A percentile compares a stretch with the other conserved stretches of the same genome.
Conservation (phyloP, 1,140 invertebrate species). For the Zaprionus gabonicus region DNA sequence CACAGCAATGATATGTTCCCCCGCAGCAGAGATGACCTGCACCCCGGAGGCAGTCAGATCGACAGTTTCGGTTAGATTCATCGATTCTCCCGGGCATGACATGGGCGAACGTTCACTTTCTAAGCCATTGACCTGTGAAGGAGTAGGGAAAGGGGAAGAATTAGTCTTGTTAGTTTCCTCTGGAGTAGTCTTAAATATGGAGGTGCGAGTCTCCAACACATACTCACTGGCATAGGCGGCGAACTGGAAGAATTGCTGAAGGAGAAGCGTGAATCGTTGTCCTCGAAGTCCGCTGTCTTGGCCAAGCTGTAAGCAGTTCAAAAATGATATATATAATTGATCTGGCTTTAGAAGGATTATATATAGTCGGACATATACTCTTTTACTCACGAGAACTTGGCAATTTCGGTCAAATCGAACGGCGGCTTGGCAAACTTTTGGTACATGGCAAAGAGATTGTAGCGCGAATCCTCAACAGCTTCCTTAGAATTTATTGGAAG, state of each 20-base stretch:
- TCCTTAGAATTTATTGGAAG: slow-evolving; percentile 58
- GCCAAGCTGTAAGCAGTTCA: slow-evolving; percentile 38
- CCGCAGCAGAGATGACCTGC: slow-evolving; percentile 92
- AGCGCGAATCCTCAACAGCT: slow-evolving; percentile 77
- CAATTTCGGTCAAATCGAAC: slow-evolving; percentile 82
- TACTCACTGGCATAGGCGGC: slow-evolving; percentile 87
- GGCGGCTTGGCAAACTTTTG: slow-evolving; percentile 83
- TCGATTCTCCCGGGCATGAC: slow-evolving; percentile 26
- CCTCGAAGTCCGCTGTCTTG: slow-evolving; percentile 76
- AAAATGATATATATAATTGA: background rate
- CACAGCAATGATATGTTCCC: slow-evolving; percentile 94
- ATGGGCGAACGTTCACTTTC: slow-evolving; percentile 67
- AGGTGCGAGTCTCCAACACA: slow-evolving; percentile 61
- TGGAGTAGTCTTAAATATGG: slow-evolving; percentile 1
- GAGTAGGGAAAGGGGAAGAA: background rate
- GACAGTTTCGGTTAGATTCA: slow-evolving; percentile 45
- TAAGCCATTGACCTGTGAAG: slow-evolving; percentile 69
- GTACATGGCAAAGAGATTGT: slow-evolving; percentile 84
- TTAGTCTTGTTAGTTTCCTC: slow-evolving; percentile 21
- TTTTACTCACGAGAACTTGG: slow-evolving; percentile 81
- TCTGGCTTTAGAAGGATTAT: background rate
- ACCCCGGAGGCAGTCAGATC: slow-evolving; percentile 85
- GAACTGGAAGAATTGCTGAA: slow-evolving; percentile 91
- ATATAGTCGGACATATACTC: background rate
- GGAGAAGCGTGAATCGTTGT: slow-evolving; percentile 88